Base-by-base conservation (phyloP, 1,140 invertebrate species). In the Trinorchestia longiramus region DNA sequence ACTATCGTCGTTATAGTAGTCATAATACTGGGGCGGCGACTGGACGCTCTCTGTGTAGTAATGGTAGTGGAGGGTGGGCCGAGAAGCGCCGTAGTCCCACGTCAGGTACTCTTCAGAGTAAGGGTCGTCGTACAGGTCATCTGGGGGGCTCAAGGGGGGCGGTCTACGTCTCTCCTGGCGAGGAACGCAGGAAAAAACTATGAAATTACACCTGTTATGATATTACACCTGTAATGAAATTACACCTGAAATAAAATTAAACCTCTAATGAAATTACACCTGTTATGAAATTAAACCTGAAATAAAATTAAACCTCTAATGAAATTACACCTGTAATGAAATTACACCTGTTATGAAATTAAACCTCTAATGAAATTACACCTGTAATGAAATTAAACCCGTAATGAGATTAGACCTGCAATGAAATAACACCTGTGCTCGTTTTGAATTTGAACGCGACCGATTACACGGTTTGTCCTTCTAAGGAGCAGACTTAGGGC, bases 1-100 rank as follows among this genome's bases (percentile, higher is more conserved):
- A 94, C 92, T 94, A 45, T 94, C 92, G 44, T 94, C 92, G 92
- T 45, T 94, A 43, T 94, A 94, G 43, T 94, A 94, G 43, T 94
- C 92, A 45, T 94, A 94, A 47, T 94, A 94, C 92, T 94, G 92
- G 43, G 43, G 88, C 11, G 23, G 88, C 43, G 88, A 90, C 88
- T 90, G 43, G 17, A 19, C 92, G 44, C 92, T 94, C 43, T 94
- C 92, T 0, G 92, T 94, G 92, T 94, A 94, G 92, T 94, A 94
- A 40, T 94, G 92, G 92, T 94, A 94, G 44, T 94, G 92, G 6
- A 94, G 92, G 40, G 92, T 40, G 19, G 92, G 92, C 3, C 92
- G 92, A 47, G 92, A 94, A 19, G 92, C 92, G 36, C 44, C 36
- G 44, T 94, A 94, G 43, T 94, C 92, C 3, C 92, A 17, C 36